phyloP scores from a whole-genome alignment of 2,888 invertebrate species.

The Tromatobia lineatoria region DNA sequence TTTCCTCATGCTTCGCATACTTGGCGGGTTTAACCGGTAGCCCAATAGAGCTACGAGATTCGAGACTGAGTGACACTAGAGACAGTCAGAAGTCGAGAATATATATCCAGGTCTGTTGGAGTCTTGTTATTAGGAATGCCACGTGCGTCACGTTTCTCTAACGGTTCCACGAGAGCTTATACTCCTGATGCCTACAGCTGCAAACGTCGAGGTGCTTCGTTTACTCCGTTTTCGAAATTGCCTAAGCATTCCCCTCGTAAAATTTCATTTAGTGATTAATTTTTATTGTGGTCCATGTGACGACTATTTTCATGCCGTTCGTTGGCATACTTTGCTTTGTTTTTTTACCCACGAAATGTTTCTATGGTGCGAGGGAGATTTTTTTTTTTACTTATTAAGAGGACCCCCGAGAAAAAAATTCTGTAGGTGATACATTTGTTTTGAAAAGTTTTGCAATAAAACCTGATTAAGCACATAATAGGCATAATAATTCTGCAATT shows the following conservation, averaged over 20 bases:
- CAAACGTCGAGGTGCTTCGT: slow-evolving; percentile 21
- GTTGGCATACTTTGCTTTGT: neutral
- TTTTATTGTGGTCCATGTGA: neutral
- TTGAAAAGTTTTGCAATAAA: too few relatives aligned
- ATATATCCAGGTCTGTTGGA: slow-evolving; percentile 47
- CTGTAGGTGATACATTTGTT: too few relatives aligned
- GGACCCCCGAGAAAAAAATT: too few relatives aligned
- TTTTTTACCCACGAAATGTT: neutral
- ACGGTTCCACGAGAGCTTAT: slow-evolving; percentile 67
- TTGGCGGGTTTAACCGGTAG: slow-evolving; percentile 12
- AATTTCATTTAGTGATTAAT: neutral
- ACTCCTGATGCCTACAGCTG: slow-evolving; percentile 35
- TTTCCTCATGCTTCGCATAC: slow-evolving; percentile 4
- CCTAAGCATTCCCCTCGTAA: neutral
- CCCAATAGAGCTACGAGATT: slow-evolving; percentile 8
- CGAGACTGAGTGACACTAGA: slow-evolving; percentile 13
- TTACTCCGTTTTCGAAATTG: slow-evolving; percentile 46
- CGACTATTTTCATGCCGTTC: neutral
- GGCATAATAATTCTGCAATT: too few relatives aligned
- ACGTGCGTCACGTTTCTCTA: slow-evolving; percentile 73
- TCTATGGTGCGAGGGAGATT: neutral
- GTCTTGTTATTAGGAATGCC: slow-evolving; percentile 69
- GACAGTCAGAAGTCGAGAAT: slow-evolving; percentile 4
- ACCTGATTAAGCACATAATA: too few relatives aligned
- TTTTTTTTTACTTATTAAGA: too few relatives aligned